Percentiles rank a stretch among this genome's conserved stretches.
These are phyloP conservation scores for Laterallus jamaicensis DNA, from an alignment of 2,113 vertebrate species.

Conservation along the genomic window DNA sequence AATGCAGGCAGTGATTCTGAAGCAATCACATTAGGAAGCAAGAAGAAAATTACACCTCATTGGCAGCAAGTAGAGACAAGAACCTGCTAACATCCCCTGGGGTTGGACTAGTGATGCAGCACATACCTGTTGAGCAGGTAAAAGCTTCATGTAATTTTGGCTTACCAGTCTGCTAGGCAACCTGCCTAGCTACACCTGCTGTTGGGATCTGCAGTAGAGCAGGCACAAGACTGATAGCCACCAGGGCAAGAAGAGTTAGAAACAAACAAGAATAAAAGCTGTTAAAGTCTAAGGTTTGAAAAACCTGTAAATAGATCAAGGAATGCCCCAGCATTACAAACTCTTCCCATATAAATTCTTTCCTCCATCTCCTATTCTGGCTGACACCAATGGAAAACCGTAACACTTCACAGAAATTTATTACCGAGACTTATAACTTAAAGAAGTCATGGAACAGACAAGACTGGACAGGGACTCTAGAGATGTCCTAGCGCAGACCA, in stretches of 20 bases:
- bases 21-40: neutral
- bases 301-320: neutral
- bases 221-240: neutral
- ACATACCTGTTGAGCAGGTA: neutral
- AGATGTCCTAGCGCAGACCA: neutral
- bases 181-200: neutral
- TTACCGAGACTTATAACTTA: neutral
- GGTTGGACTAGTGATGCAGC: neutral
- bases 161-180: neutral
- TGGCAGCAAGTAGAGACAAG: neutral
- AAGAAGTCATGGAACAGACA: neutral
- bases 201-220: neutral
- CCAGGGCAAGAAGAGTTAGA: neutral
- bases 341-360: neutral
- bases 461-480: neutral
- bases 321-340: neutral
- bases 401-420: neutral
- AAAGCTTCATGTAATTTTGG: neutral
- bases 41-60: neutral
- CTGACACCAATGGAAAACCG: neutral
- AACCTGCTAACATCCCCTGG: neutral
- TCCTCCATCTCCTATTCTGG: neutral
- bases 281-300: neutral
- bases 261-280: neutral
- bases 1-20: neutral